These are phyloP conservation scores for Muntiacus muntjak DNA, from an alignment of 2,113 vertebrate genomes.

Conservation along the genomic window DNA sequence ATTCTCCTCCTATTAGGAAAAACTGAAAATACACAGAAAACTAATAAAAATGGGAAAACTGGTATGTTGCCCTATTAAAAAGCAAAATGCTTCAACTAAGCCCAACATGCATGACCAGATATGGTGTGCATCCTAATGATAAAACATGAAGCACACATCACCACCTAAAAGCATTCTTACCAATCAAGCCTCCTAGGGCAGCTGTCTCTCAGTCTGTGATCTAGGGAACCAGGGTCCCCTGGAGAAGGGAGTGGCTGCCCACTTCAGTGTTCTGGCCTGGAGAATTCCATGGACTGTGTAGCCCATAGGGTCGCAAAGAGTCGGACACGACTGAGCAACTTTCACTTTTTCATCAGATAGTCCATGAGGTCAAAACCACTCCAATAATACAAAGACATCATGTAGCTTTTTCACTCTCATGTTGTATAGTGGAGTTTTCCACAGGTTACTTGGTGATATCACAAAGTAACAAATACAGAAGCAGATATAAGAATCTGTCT, in stretches of 20 bases:
- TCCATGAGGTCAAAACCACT: background rate
- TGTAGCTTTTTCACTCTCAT: background rate
- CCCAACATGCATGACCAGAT: background rate
- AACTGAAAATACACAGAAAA: background rate
- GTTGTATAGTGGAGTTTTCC: background rate
- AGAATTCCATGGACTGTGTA: background rate
- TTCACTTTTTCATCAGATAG: background rate
- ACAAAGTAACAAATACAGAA: background rate
- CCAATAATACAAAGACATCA: background rate
- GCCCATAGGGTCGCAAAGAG: background rate
- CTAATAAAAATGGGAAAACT: background rate
- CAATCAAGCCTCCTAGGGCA: background rate
- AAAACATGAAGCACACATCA: background rate
- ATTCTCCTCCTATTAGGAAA: slow-evolving; percentile 1
- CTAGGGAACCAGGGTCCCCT: background rate
- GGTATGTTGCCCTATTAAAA: background rate
- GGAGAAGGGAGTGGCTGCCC: background rate
- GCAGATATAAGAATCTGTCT: background rate
- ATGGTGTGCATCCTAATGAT: background rate
- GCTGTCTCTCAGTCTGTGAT: background rate
- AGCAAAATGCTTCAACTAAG: background rate
- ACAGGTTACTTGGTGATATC: background rate
- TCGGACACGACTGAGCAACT: background rate
- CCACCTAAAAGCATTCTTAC: background rate
- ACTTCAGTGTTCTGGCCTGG: background rate